Evolutionary conservation across 2,113 vertebrate genomes (phyloP), one percentile per base, ranked within the genome.

Genomic region (Chloebia gouldiae): DNA sequence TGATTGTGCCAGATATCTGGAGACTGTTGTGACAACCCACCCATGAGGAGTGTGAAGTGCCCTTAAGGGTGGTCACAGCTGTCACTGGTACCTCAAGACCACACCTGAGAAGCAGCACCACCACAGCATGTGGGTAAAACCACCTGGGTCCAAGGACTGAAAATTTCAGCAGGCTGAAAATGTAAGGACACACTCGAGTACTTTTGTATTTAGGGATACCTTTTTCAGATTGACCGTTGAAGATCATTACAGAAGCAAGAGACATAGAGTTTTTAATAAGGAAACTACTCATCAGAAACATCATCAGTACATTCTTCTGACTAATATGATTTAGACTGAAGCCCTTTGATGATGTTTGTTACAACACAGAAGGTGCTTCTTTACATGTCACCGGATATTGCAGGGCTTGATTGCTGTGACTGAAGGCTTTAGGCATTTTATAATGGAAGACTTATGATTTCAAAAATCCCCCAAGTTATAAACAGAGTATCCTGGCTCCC

Each of bases 401-500:
- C 73, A 66, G 82, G 31, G 40, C 61, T 97, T 95, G 96, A 94
- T 90, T 88, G 92, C 92, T 78, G 66, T 70, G 90, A 94, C 96
- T 97, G 94, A 84, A 91, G 73, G 97, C 95, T 96, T 94, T 81
- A 92, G 97, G 97, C 96, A 21, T 82, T 97, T 97, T 95, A 76
- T 91, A 96, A 97, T 95, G 95, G 96, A 97, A 96, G 96, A 97
- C 91, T 89, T 96, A 95, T 60, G 90, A 91, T 96, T 97, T 96
- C 47, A 90, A 87, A 98, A 98, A 97, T 96, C 90, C 97, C 97
- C 97, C 94, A 91, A 96, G 96, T 96, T 97, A 95, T 81, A 85
- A 96, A 91, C 66, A 85, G 82, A 93, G 57, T 59, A 64, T 87
- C 81, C 91, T 86, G 82, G 91, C 92, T 96, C 90, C 87, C 33